Base-by-base conservation (phyloP, 2,888 invertebrate species). In the Diarsia mendica region DNA sequence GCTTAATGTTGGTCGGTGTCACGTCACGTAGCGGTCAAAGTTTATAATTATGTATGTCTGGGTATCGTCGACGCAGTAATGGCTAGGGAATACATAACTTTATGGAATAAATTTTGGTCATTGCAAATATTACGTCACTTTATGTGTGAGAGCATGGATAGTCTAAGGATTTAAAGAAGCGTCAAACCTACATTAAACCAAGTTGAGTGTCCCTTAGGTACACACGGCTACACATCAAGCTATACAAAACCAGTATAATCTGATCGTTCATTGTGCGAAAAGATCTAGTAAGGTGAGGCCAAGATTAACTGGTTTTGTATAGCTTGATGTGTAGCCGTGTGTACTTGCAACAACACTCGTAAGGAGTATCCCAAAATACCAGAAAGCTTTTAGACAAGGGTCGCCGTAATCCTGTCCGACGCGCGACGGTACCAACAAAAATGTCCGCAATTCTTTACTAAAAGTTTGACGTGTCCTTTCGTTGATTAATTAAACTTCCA, bases 401-500 rank as follows among this genome's bases (percentile, higher is more conserved):
- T 78, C 58, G 28, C 28, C 33, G 55, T 78, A 68, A 72, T 61
- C 66, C 60, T 46, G 49, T 55, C 49, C 46, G 71, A 60, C 46
- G 69, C 11, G 18, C 2, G 11, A 39, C 39, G 48, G 55, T 39
- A 64, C 20, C 44, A 20, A 61, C 53, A 66, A 68, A 72, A 58
- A 44, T 39, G 51, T 67, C 11, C 58, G 39, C 68, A 49, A 73
- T 73, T 58, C 48, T 70, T 61, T n/a, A 53, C 51, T 79, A 33
- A 60, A 67, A 63, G 44, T 81, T 69, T 39, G 61, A 65, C 78
- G 6, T 67, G 51, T 68, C 60, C 55, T 77, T 77, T 51, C 39
- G 20, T 55, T 55, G 39, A 83, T 80, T 68, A 63, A 78, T 68
- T 82, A 18, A 76, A 65, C 48, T 76, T 66, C 20, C 44, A 63